A percentile compares a stretch with the other conserved stretches of the same genome.
Evolutionary conservation across 2,888 invertebrate genomes (phyloP).

Genomic region (Drosophila peninsularis): DNA sequence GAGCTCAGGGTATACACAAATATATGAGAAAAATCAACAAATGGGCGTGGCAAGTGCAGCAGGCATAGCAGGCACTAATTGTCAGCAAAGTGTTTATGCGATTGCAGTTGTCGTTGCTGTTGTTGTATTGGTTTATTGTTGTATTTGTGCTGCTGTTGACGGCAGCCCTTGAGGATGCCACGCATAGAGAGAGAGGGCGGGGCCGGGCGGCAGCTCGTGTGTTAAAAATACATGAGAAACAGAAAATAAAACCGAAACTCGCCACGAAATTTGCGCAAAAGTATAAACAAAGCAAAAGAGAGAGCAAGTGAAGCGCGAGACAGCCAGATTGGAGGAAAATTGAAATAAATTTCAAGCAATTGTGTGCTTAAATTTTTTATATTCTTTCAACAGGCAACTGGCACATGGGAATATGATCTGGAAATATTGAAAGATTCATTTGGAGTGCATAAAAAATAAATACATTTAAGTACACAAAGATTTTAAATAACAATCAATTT

Average conservation of each 20-base stretch:
- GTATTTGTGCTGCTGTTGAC: constrained; percentile 30
- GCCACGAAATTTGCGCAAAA: constrained; percentile 58
- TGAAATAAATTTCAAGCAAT: constrained; percentile 32
- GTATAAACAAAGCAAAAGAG: constrained; percentile 47
- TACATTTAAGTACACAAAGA: neutral
- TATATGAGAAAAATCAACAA: constrained; percentile 9
- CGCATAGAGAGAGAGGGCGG: neutral
- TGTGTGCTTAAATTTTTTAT: constrained; percentile 38
- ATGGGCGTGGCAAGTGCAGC: constrained; percentile 42
- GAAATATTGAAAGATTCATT: constrained; percentile 32
- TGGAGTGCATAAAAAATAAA: neutral
- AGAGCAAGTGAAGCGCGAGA: neutral
- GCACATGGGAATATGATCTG: constrained; percentile 26
- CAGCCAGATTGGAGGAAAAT: neutral
- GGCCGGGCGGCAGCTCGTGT: constrained; percentile 47
- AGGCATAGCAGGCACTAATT: constrained; percentile 64
- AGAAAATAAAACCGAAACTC: constrained; percentile 33
- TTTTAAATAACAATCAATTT: neutral
- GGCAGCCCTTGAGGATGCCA: constrained; percentile 48
- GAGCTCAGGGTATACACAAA: neutral
- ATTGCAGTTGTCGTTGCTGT: constrained; percentile 30
- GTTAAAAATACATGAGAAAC: constrained; percentile 69
- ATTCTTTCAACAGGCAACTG: constrained; percentile 24
- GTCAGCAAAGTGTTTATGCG: constrained; percentile 67
- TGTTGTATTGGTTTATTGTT: constrained; percentile 12